Conservation (phyloP, 2,113 vertebrate species). For the Hipposideros armiger region DNA sequence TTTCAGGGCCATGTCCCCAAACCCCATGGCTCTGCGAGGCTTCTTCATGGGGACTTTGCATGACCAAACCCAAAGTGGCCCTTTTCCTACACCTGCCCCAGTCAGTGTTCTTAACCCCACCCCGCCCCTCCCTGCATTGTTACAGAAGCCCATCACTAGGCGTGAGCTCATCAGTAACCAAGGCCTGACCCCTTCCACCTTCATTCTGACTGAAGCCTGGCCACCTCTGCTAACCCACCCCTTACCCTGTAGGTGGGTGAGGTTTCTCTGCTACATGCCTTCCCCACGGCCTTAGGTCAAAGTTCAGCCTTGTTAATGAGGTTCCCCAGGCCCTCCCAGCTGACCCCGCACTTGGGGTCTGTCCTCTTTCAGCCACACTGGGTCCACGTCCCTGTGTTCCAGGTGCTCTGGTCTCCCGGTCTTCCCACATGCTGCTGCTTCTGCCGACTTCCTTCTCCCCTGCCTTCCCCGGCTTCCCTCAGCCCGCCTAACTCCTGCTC, state of each 20-base stretch:
- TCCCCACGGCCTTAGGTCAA: not conserved
- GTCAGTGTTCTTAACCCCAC: not conserved
- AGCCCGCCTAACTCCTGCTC: not conserved
- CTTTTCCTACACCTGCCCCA: not conserved
- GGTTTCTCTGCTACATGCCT: not conserved
- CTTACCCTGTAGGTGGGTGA: not conserved
- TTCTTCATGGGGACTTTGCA: not conserved
- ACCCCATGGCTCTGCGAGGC: not conserved
- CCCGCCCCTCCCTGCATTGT: not conserved
- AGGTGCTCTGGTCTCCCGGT: not conserved
- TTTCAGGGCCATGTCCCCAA: not conserved
- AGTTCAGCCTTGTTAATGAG: not conserved
- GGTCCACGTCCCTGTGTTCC: not conserved
- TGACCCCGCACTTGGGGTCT: not conserved
- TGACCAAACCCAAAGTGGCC: not conserved
- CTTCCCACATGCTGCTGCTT: rapidly evolving
- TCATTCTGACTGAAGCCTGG: not conserved
- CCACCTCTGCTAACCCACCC: not conserved
- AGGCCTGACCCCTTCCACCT: not conserved
- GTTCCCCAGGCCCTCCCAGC: not conserved
- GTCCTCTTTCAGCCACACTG: not conserved
- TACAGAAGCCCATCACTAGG: not conserved
- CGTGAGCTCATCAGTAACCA: too few species aligned
- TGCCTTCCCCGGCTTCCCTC: too few species aligned
- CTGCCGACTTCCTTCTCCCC: not conserved